These are phyloP conservation scores for Zenarchopterus dispar DNA, from an alignment of 2,797 vertebrate species.

Conservation along the genomic window DNA sequence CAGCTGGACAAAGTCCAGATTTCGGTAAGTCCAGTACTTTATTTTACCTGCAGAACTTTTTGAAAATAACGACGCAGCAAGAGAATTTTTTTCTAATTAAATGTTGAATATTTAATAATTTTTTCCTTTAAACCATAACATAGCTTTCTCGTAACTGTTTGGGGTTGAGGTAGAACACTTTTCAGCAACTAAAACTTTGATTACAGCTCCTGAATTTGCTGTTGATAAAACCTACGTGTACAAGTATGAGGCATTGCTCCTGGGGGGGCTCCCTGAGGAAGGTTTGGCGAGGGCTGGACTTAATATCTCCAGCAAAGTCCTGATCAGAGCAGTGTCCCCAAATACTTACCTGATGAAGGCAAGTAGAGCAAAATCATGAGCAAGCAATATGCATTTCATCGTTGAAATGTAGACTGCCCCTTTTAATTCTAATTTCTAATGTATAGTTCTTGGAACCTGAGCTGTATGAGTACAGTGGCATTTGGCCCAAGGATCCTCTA, in stretches of 20 bases:
- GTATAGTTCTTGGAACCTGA: slow-evolving; percentile 76
- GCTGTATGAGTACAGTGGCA: slow-evolving; percentile 80
- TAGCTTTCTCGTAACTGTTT: background rate
- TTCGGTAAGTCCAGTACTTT: slow-evolving; percentile 68
- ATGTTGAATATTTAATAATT: no score
- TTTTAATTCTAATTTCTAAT: background rate
- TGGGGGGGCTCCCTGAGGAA: slow-evolving; percentile 78
- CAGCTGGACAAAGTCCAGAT: slow-evolving; percentile 59
- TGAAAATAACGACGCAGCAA: no score
- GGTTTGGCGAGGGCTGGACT: slow-evolving; percentile 83
- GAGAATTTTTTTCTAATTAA: no score
- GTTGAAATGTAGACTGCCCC: background rate
- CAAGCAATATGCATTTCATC: background rate
- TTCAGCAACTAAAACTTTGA: slow-evolving; percentile 8
- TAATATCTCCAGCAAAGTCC: slow-evolving; percentile 83
- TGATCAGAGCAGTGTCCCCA: slow-evolving; percentile 74
- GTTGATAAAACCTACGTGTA: slow-evolving; percentile 75
- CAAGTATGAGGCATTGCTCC: slow-evolving; percentile 79
- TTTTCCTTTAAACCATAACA: no score
- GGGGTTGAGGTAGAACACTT: background rate
- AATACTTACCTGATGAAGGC: slow-evolving; percentile 83
- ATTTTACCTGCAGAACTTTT: background rate
- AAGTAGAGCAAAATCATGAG: slow-evolving; percentile 37
- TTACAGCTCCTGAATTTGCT: slow-evolving; percentile 76
- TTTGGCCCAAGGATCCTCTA: slow-evolving; percentile 76